Evolutionary conservation across 2,113 vertebrate genomes (phyloP), one percentile per base, ranked within the genome.

Genomic region (Ammodytes dubius): DNA sequence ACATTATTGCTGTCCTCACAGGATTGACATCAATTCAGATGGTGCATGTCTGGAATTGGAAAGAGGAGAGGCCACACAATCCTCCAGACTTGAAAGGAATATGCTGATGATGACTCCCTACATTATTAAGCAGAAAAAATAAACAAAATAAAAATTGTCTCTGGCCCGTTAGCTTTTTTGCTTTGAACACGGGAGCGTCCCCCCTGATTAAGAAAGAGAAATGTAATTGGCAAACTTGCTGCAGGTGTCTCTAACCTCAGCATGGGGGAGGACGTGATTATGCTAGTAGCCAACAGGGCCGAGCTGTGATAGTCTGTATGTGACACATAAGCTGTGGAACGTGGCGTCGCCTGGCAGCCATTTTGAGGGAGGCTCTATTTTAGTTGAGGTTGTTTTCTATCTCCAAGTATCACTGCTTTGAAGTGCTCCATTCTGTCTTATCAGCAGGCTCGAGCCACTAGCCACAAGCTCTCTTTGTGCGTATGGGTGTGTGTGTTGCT

Each of bases 391-490:
- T 85, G 85, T 85, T 86, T 89, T 90, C 87, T 90, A 92, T 93
- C 91, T 90, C 56, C 52, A 73, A 89, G 81, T 89, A 92, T 93
- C 83, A 45, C 74, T 69, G 68, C 91, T 93, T 93, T 94, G 91
- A 94, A 93, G 91, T 91, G 80, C 70, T 88, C 58, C 59, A 39
- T 89, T 91, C 90, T 75, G 90, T 91, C 87, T 93, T 93, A 94
- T 93, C 92, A 92, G 91, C 81, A 81, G 79, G 76, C 85, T 80
- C 46, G 82, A 89, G 86, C 85, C 79, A 77, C 88, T 86, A 39
- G 85, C 91, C 86, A 90, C 53, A 4, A 92, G 92, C 91, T 73
- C 52, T 73, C 52, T 74, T 40, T 60, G 63, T 64, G 65, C 13
- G 6, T 39, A 27, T 12, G 61, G 13, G 49, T 54, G 68, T 78